A percentile compares a stretch with the other conserved stretches of the same genome.
These are phyloP conservation scores for Seira sanloemensis DNA, from an alignment of 2,888 invertebrate genomes.

Conservation along the genomic window DNA sequence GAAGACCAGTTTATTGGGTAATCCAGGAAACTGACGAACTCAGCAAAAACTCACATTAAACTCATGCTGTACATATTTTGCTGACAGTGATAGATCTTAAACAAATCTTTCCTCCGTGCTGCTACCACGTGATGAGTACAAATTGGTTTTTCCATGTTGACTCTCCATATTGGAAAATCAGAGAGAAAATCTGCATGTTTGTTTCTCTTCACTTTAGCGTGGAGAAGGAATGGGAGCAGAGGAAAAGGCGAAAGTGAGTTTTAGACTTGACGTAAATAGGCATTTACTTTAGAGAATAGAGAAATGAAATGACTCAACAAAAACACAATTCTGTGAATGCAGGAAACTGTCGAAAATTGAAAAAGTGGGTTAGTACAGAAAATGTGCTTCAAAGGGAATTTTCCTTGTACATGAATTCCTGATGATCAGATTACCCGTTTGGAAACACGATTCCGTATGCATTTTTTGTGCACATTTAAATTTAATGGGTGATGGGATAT, in stretches of 20 bases:
- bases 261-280: too few species aligned
- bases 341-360: too few species aligned
- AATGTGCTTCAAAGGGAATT: not conserved
- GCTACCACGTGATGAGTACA: conserved; percentile 23
- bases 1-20: not conserved
- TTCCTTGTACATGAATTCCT: not conserved
- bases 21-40: too few species aligned
- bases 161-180: not conserved
- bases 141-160: conserved; percentile 23
- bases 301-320: not conserved
- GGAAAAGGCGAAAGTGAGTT: too few species aligned
- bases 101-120: conserved; percentile 34
- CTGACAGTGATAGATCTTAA: conserved; percentile 45
- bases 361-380: not conserved
- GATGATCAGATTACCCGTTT: not conserved
- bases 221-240: too few species aligned
- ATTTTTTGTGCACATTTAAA: not conserved
- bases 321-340: not conserved
- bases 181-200: conserved; percentile 3
- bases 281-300: too few species aligned
- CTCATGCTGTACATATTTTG: not conserved
- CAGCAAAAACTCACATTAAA: conserved; percentile 1
- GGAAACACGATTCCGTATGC: not conserved
- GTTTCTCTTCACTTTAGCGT: too few species aligned
- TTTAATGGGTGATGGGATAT: not conserved